Conservation (phyloP, 2,888 invertebrate genomes). For the Criorhina ranunculi region DNA sequence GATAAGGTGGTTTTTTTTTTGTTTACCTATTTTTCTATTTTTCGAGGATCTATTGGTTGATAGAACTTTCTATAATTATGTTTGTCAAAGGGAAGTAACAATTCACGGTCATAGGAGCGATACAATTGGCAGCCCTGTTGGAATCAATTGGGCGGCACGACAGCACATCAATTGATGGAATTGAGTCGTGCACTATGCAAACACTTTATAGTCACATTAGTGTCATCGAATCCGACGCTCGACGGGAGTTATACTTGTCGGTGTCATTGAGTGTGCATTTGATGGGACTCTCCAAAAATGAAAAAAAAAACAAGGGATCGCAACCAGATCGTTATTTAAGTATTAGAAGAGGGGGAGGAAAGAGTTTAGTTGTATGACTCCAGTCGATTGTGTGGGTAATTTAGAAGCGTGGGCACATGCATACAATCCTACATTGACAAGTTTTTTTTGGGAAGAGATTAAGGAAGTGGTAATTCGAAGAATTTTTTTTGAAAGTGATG, state of each 20-base stretch:
- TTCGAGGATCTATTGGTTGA: constrained; percentile 22
- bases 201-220: constrained; percentile 68
- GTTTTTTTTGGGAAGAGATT: constrained; percentile 14
- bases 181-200: constrained; percentile 63
- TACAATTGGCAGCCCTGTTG: background rate
- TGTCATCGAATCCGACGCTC: constrained; percentile 53
- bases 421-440: constrained; percentile 27
- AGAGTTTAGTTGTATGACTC: constrained; percentile 10
- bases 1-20: constrained; percentile 58
- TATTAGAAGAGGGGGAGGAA: constrained; percentile 3
- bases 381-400: constrained; percentile 39
- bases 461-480: constrained; percentile 65
- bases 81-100: constrained; percentile 55
- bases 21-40: constrained; percentile 42
- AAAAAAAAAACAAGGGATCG: constrained; percentile 15
- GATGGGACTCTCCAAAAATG: constrained; percentile 20
- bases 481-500: constrained; percentile 1
- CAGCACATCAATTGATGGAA: constrained; percentile 55
- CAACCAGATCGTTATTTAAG: background rate
- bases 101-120: constrained; percentile 47
- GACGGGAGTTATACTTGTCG: constrained; percentile 42
- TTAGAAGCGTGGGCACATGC: constrained; percentile 17
- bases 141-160: constrained; percentile 71
- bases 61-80: constrained; percentile 42
- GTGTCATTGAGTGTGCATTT: constrained; percentile 57